A percentile compares a stretch with the other conserved stretches of the same genome.
These are phyloP conservation scores for Danio rerio DNA, from an alignment of 2,113 vertebrate species.

Conservation along the genomic window DNA sequence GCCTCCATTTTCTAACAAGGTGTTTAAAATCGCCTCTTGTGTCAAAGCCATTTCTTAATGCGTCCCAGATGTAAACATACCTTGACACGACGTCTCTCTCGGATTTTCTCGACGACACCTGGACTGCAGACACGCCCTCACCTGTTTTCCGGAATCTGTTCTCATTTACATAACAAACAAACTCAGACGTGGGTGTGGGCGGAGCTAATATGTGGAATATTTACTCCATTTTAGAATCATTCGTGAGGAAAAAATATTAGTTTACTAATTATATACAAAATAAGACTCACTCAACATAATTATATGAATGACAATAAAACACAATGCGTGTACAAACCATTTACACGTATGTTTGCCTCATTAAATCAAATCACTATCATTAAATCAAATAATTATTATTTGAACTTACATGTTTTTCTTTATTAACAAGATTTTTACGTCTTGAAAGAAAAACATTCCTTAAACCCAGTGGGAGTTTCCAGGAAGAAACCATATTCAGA, in stretches of 20 bases:
- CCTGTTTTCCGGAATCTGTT: slow-evolving; percentile 30
- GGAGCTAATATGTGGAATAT: neutral
- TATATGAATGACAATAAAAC: neutral
- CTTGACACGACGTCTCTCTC: neutral
- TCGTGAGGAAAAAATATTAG: neutral
- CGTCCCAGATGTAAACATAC: neutral
- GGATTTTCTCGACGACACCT: neutral
- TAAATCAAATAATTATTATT: no score
- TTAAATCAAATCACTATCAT: no score
- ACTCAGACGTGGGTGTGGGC: neutral
- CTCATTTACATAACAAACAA: no score
- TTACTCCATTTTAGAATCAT: neutral
- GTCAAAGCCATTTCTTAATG: slow-evolving; percentile 73
- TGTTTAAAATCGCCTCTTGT: slow-evolving; percentile 77
- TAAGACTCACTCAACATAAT: neutral
- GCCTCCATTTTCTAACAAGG: slow-evolving; percentile 79
- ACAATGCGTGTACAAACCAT: neutral
- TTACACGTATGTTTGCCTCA: no score
- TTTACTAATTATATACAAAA: neutral
- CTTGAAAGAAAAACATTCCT: slow-evolving; percentile 67
- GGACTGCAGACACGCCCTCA: slow-evolving; percentile 18
- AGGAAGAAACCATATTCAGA: slow-evolving; percentile 87
- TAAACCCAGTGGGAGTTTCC: slow-evolving; percentile 77
- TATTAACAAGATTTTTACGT: slow-evolving; percentile 46
- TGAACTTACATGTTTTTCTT: neutral